phyloP scores from a whole-genome alignment of 2,888 invertebrate genomes.

The Arge pagana region DNA sequence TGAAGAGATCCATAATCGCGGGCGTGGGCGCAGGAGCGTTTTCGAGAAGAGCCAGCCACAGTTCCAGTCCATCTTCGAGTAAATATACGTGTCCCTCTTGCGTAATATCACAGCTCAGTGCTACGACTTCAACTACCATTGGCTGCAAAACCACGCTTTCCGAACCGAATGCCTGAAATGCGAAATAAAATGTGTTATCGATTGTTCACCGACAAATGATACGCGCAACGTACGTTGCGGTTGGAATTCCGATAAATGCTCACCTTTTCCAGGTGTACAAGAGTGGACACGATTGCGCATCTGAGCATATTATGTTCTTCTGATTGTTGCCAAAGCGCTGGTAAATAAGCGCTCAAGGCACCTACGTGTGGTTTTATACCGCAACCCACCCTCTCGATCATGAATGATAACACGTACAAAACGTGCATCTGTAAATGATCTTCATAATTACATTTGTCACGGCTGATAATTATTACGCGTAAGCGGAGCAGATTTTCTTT shows the following conservation, averaged over 20 bases:
- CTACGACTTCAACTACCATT: conserved; percentile 68
- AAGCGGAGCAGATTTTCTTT: conserved; percentile 26
- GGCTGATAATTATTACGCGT: background rate
- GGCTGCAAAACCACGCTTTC: conserved; percentile 59
- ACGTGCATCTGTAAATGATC: conserved; percentile 77
- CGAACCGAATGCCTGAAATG: conserved; percentile 60
- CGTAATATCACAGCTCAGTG: conserved; percentile 75
- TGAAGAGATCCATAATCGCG: conserved; percentile 71
- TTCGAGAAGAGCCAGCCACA: conserved; percentile 87
- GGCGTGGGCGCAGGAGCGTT: conserved; percentile 69
- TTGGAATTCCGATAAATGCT: conserved; percentile 25
- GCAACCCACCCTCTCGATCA: conserved; percentile 84
- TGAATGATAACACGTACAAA: conserved; percentile 84
- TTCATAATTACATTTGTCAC: background rate
- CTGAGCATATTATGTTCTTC: conserved; percentile 87
- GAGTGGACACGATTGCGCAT: conserved; percentile 86
- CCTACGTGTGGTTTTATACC: conserved; percentile 73
- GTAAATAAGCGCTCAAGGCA: conserved; percentile 80
- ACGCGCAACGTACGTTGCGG: background rate
- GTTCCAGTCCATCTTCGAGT: conserved; percentile 87
- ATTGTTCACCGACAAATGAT: conserved; percentile 1
- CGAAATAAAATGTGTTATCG: conserved; percentile 11
- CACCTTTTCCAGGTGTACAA: conserved; percentile 84
- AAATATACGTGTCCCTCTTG: conserved; percentile 86
- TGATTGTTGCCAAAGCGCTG: conserved; percentile 86